Conservation (phyloP, 2,797 vertebrate genomes). For the Parambassis ranga region DNA sequence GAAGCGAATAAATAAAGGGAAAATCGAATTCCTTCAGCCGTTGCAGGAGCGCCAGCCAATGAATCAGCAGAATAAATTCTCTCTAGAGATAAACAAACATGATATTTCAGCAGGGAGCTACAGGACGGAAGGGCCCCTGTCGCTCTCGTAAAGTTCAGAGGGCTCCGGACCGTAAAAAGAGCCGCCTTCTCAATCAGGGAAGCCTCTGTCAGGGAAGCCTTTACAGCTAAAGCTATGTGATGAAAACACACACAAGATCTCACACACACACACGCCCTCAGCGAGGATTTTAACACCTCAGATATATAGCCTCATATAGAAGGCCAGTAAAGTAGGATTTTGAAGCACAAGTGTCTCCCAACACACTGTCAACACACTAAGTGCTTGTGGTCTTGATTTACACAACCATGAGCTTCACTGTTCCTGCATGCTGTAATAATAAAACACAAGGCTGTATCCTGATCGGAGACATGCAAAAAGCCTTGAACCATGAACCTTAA, state of each 20-base stretch:
- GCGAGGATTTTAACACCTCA: slow-evolving; percentile 55
- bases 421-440: slow-evolving; percentile 21
- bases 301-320: slow-evolving; percentile 70
- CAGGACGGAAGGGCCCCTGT: slow-evolving; percentile 54
- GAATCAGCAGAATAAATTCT: slow-evolving; percentile 83
- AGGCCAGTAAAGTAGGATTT: slow-evolving; percentile 71
- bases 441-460: slow-evolving; percentile 12
- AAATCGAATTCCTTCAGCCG: slow-evolving; percentile 80
- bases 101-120: slow-evolving; percentile 75
- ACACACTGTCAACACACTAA: slow-evolving; percentile 62
- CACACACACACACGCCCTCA: slow-evolving; percentile 34
- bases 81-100: slow-evolving; percentile 83
- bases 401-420: neutral
- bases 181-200: slow-evolving; percentile 70
- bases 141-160: slow-evolving; percentile 79
- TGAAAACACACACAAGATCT: slow-evolving; percentile 44
- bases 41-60: slow-evolving; percentile 74
- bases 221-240: slow-evolving; percentile 57
- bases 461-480: slow-evolving; percentile 22
- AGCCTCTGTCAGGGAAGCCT: slow-evolving; percentile 49
- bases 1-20: slow-evolving; percentile 80
- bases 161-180: slow-evolving; percentile 71
- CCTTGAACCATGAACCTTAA: slow-evolving; percentile 12
- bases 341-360: slow-evolving; percentile 57
- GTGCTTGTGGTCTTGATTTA: slow-evolving; percentile 62